phyloP scores from a whole-genome alignment of 2,888 invertebrate genomes.

The Mechanitis mazaeus region DNA sequence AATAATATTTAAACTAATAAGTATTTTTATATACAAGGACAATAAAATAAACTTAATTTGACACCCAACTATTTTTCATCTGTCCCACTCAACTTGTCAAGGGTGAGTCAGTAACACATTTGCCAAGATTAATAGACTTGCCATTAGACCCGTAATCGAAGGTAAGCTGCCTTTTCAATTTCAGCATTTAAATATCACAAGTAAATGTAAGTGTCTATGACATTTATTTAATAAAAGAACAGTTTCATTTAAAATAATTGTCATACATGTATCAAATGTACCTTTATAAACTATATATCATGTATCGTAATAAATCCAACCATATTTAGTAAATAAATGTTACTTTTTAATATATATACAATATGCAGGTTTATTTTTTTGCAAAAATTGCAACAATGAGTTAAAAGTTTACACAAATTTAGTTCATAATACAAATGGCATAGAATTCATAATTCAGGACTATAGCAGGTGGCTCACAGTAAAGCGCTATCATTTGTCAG shows the following conservation, averaged over 20 bases:
- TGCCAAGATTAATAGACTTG: constrained; percentile 1
- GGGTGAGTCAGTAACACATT: constrained; percentile 4
- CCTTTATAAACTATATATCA: too few species aligned
- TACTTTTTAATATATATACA: neutral
- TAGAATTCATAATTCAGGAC: constrained; percentile 12
- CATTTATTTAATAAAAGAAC: too few species aligned
- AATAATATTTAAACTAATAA: neutral
- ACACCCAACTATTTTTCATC: constrained; percentile 1
- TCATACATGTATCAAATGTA: too few species aligned
- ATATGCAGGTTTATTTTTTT: neutral
- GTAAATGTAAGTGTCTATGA: neutral
- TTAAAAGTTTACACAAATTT: constrained; percentile 6
- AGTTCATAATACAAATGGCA: constrained; percentile 9
- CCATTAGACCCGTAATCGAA: constrained; percentile 1
- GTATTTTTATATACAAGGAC: neutral
- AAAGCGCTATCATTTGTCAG: constrained; percentile 18
- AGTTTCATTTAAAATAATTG: too few species aligned
- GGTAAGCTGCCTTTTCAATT: constrained; percentile 1
- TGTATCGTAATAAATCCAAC: too few species aligned
- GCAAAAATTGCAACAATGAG: neutral
- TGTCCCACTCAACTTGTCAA: neutral
- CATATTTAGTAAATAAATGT: neutral
- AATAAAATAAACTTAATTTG: neutral
- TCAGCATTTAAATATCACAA: neutral
- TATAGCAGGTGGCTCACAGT: constrained; percentile 6